Evolutionary conservation across 2,797 vertebrate species (phyloP).

Genomic region (Phataginus tricuspis): DNA sequence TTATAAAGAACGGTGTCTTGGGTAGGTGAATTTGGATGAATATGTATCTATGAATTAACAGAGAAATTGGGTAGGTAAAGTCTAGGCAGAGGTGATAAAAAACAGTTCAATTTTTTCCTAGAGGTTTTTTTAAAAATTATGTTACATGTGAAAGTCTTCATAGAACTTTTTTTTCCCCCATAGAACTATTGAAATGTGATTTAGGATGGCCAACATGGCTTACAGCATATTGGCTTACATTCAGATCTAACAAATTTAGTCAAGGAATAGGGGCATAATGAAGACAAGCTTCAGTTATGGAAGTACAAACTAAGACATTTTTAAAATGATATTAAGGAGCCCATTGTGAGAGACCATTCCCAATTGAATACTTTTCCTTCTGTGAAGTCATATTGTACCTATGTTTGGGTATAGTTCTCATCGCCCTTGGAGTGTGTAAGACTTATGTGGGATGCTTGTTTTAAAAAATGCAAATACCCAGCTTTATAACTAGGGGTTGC

Average conservation of each 20-base stretch:
- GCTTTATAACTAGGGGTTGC: neutral
- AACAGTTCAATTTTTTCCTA: neutral
- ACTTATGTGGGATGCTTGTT: neutral
- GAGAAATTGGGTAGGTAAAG: neutral
- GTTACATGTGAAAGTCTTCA: neutral
- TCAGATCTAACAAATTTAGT: neutral
- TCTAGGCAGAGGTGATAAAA: neutral
- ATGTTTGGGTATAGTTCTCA: neutral
- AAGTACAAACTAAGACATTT: neutral
- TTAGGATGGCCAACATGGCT: neutral
- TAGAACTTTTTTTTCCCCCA: neutral
- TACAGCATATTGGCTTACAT: neutral
- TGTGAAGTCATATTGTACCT: neutral
- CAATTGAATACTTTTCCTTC: neutral
- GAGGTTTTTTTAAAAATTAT: neutral
- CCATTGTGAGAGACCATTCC: neutral
- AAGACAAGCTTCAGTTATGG: neutral
- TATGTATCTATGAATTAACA: neutral
- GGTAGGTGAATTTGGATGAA: neutral
- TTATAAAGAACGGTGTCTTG: neutral
- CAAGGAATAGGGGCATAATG: neutral
- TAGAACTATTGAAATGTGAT: neutral
- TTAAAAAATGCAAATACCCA: neutral
- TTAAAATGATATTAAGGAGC: neutral
- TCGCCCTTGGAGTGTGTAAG: neutral